These are phyloP conservation scores for Merops nubicus DNA, from an alignment of 2,113 vertebrate species.

Conservation along the genomic window DNA sequence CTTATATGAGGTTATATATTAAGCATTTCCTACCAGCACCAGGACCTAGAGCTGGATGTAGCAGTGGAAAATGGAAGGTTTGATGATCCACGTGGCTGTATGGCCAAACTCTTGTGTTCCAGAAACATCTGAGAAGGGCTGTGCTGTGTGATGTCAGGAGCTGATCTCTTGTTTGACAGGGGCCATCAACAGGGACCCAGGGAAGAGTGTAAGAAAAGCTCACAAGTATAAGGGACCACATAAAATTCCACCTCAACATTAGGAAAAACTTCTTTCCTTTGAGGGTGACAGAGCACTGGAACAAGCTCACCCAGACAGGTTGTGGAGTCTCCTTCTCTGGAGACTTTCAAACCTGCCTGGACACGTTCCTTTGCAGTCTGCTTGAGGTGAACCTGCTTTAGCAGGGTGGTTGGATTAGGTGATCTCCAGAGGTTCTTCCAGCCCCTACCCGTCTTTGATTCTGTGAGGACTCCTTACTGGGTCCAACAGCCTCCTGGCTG, in stretches of 20 bases:
- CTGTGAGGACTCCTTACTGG: not conserved
- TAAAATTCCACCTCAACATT: too few species aligned
- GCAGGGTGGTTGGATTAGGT: too few species aligned
- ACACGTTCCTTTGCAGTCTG: too few species aligned
- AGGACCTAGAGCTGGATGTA: not conserved
- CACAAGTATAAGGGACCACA: not conserved
- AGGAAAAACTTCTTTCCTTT: too few species aligned
- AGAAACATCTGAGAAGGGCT: not conserved
- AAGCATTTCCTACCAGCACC: rapidly evolving
- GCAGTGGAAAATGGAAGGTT: not conserved
- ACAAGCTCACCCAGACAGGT: too few species aligned
- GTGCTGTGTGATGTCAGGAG: not conserved
- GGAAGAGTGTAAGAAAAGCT: not conserved
- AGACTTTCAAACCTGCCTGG: too few species aligned
- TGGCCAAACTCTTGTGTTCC: not conserved
- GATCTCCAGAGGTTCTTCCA: too few species aligned
- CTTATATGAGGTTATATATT: not conserved
- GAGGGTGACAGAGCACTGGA: too few species aligned
- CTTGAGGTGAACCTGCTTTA: too few species aligned
- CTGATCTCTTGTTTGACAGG: not conserved
- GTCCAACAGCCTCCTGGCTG: not conserved
- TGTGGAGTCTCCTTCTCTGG: too few species aligned
- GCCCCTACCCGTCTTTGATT: too few species aligned
- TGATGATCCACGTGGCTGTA: not conserved
- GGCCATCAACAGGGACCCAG: not conserved